phyloP scores from a whole-genome alignment of 2,888 invertebrate species.

The Arge pagana region DNA sequence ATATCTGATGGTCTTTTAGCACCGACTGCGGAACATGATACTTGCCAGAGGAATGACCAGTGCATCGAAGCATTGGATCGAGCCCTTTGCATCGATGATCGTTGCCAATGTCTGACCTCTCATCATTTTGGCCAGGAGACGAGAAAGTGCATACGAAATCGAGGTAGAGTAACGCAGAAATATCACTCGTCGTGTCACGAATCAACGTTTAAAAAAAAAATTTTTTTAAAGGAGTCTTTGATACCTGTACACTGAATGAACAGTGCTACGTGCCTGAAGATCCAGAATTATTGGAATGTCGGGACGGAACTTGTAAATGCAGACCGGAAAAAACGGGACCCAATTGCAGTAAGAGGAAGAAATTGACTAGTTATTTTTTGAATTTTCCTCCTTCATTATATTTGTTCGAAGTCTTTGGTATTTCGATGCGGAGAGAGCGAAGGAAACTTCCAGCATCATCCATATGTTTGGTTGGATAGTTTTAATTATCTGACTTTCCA shows the following conservation, averaged over 20 bases:
- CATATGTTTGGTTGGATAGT: too few species aligned
- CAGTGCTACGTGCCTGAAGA: constrained; percentile 34
- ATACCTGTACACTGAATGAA: constrained; percentile 31
- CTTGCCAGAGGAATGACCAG: constrained; percentile 40
- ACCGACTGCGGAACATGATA: constrained; percentile 34
- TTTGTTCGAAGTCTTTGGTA: too few species aligned
- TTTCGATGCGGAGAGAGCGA: too few species aligned
- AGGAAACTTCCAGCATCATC: too few species aligned
- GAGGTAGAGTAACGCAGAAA: constrained; percentile 31
- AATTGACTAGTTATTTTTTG: too few species aligned
- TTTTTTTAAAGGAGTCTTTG: constrained; percentile 32
- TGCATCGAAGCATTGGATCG: constrained; percentile 37
- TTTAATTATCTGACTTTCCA: too few species aligned
- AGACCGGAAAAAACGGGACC: constrained; percentile 21
- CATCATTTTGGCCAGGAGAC: constrained; percentile 37
- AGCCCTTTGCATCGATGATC: constrained; percentile 36
- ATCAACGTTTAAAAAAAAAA: constrained; percentile 1
- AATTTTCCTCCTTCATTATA: too few species aligned
- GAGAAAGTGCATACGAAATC: constrained; percentile 31
- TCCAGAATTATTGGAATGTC: constrained; percentile 32
- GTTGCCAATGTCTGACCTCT: constrained; percentile 35
- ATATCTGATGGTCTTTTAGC: constrained; percentile 28
- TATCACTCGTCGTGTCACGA: not conserved
- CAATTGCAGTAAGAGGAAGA: constrained; percentile 29
- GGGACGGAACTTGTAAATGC: constrained; percentile 35